Conservation (phyloP, 2,888 invertebrate genomes). For the Oscheius sp. region DNA sequence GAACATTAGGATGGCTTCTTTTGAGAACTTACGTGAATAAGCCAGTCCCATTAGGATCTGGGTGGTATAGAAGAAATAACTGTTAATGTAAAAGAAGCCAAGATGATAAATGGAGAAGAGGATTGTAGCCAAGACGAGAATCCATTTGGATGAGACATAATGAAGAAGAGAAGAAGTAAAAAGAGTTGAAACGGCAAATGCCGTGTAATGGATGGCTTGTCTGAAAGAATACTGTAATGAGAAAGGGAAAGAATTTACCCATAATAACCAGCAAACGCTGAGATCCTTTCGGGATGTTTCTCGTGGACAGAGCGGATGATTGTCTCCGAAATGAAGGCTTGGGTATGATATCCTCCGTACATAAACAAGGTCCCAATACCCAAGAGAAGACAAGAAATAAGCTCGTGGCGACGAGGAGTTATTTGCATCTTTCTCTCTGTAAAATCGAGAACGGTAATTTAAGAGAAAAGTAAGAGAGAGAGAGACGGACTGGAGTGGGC, state of each 20-base stretch:
- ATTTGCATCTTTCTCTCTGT: constrained; percentile 23
- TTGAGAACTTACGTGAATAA: constrained; percentile 37
- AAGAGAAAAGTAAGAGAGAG: not conserved
- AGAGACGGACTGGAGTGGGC: constrained; percentile 4
- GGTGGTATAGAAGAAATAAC: constrained; percentile 39
- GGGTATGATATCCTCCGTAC: constrained; percentile 43
- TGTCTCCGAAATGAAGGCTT: constrained; percentile 44
- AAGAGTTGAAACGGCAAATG: constrained; percentile 43
- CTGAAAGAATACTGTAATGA: constrained; percentile 22
- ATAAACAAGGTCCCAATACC: constrained; percentile 48
- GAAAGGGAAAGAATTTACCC: constrained; percentile 33
- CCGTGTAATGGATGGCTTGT: constrained; percentile 48
- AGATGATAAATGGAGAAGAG: constrained; percentile 38
- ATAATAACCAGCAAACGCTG: constrained; percentile 48
- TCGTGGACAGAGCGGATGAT: constrained; percentile 46
- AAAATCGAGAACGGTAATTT: not conserved
- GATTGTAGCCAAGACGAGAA: constrained; percentile 35
- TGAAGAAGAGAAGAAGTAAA: constrained; percentile 46
- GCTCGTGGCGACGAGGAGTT: constrained; percentile 51
- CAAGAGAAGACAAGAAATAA: constrained; percentile 41
- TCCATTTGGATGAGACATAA: constrained; percentile 42
- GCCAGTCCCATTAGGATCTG: constrained; percentile 42
- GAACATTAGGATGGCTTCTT: not conserved
- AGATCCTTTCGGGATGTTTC: constrained; percentile 41
- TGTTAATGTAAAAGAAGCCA: constrained; percentile 40